A percentile compares a stretch with the other conserved stretches of the same genome.
Conservation (phyloP, 2,888 invertebrate genomes). For the Omphaloscelis lunosa region DNA sequence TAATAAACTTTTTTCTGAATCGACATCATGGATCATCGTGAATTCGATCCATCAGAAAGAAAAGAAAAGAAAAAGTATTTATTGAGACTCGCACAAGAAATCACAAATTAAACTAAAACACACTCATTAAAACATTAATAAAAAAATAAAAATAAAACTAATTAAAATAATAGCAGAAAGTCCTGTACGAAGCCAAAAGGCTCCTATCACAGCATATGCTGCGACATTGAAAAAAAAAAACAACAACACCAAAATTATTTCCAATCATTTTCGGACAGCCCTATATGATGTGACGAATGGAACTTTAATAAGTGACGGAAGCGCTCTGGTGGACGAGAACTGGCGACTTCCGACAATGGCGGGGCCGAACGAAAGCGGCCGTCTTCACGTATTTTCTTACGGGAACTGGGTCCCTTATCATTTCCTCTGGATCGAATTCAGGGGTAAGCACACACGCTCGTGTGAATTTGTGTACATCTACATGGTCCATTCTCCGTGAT, state of each 20-base stretch:
- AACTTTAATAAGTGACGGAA: slow-evolving; percentile 70
- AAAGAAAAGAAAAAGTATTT: too few relatives aligned
- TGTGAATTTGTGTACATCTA: not conserved
- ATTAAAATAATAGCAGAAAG: too few relatives aligned
- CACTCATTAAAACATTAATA: too few relatives aligned
- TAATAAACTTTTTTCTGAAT: not conserved
- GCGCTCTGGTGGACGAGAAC: slow-evolving; percentile 64
- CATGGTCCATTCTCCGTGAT: not conserved
- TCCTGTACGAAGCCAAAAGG: too few relatives aligned
- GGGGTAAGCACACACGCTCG: not conserved
- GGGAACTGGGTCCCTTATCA: slow-evolving; percentile 43
- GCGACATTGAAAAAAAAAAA: too few relatives aligned
- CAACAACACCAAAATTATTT: not conserved
- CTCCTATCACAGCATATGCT: too few relatives aligned
- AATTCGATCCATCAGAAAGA: not conserved
- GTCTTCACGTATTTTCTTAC: slow-evolving; percentile 61
- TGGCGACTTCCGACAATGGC: slow-evolving; percentile 68
- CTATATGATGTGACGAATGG: slow-evolving; percentile 65
- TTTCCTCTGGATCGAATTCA: slow-evolving; percentile 32
- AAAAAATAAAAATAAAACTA: too few relatives aligned
- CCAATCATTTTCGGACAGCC: slow-evolving; percentile 45
- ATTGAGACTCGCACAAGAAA: too few relatives aligned
- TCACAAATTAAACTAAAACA: too few relatives aligned
- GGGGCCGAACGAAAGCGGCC: slow-evolving; percentile 55
- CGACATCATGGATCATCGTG: too few relatives aligned